Evolutionary conservation across 2,888 invertebrate genomes (phyloP), one percentile per base, ranked within the genome.

Genomic region (Colletes collaris): DNA sequence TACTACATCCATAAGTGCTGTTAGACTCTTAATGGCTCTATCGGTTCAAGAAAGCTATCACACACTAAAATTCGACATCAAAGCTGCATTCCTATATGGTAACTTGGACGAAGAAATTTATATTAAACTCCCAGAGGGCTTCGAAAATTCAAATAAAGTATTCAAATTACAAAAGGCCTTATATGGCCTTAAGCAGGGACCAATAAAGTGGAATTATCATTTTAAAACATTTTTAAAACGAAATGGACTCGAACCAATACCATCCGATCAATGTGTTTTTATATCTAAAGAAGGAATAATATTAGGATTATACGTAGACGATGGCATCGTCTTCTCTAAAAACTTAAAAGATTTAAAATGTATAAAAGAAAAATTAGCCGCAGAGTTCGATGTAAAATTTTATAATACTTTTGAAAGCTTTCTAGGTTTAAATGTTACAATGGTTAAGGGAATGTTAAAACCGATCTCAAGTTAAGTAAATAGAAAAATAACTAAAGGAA

Each of bases 241-340:
- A 49, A 60, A 62, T 35, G 19, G 16, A 2, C 49, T 72, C 11
- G 35, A 64, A 64, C 3, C 63, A 46, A 53, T 72, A 37, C 35
- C 44, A 11, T 37, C 72, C 27, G 72, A 72, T 56, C 56, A n/a
- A 8, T 65, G 72, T 16, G 65, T 72, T 0, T 65, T 72, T 11
- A 65, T 65, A 58, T 52, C 46, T 2, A 37, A 56, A 13, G 50
- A 50, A 11, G 53, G 58, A 37, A 40, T 65, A 19, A 72, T 65
- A 11, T 37, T 65, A 65, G 72, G 59, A 58, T 3, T 72, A 4
- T 65, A 72, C 37, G 72, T 72, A 46, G 72, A 72, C 40, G 72
- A 65, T 35, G 64, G 72, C 19, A 50, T 72, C 58, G 40, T 71
- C 16, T 37, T 72, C 0, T 35, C 50, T 2, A 49, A 58, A 1